Evolutionary conservation across 2,797 vertebrate species (phyloP), one percentile per base, ranked within the genome.

Genomic region (Ctenopoma kingsleyae): DNA sequence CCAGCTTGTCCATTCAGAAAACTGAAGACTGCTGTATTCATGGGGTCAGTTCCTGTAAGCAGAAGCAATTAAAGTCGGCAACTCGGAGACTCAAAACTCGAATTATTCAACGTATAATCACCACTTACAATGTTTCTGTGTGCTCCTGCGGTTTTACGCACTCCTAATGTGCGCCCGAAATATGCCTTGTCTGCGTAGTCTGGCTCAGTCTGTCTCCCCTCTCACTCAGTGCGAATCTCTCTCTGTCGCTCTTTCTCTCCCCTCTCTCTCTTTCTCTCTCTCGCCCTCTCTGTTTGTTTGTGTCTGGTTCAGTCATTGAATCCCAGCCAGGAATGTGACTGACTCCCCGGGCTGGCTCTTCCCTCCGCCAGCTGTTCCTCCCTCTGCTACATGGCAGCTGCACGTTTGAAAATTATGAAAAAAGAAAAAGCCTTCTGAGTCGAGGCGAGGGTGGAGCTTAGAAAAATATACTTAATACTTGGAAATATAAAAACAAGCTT

Each of bases 271-370:
- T 80, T 86, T 68, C 61, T 86, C 91, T 84, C 72, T 71, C 87
- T 82, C 86, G 22, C 88, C 74, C 92, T 92, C 93, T 90, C 94
- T 96, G 96, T 96, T 95, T 96, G 96, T 96, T 95, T 97, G 95
- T 97, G 96, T 97, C 96, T 97, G 96, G 96, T 96, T 96, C 95
- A 94, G 96, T 95, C 95, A 93, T 95, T 96, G 94, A 96, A 95
- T 96, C 96, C 93, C 92, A 88, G 97, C 97, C 97, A 96, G 95
- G 96, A 98, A 97, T 97, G 96, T 95, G 97, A 96, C 96, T 97
- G 95, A 95, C 96, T 97, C 95, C 94, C 92, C 93, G 86, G 95
- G 94, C 95, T 90, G 95, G 95, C 96, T 96, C 94, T 97, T 97
- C 96, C 95, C 90, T 92, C 94, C 94, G 94, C 90, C 89, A 87